A percentile compares a stretch with the other conserved stretches of the same genome.
phyloP scores from a whole-genome alignment of 2,888 invertebrate genomes.

The Homarus gammarus region DNA sequence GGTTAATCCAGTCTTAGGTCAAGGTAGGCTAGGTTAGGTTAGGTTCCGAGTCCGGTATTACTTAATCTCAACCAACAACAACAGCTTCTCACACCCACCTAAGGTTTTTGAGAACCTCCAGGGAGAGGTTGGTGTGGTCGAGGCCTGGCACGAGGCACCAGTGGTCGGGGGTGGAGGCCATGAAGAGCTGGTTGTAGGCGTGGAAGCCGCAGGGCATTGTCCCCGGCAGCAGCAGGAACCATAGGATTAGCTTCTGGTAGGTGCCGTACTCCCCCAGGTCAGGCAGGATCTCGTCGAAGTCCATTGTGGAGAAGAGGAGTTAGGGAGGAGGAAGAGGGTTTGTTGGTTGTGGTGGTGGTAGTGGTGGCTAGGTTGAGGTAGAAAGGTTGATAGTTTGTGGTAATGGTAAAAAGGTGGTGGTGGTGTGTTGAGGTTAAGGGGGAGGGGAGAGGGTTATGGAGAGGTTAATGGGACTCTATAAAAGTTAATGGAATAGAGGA shows the following conservation, averaged over 20 bases:
- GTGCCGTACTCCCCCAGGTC: constrained; percentile 76
- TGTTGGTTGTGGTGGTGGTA: not conserved
- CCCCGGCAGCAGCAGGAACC: constrained; percentile 77
- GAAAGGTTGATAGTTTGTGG: not conserved
- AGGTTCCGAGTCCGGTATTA: no score
- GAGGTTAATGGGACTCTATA: not conserved
- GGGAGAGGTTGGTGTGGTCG: constrained; percentile 77
- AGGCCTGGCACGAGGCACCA: constrained; percentile 78
- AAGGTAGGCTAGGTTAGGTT: no score
- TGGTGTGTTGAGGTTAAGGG: not conserved
- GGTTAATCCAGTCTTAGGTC: no score
- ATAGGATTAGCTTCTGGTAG: constrained; percentile 77
- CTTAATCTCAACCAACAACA: no score
- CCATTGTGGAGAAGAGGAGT: constrained; percentile 80
- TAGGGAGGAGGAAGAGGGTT: not conserved
- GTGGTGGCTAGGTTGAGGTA: no score
- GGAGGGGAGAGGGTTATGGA: not conserved
- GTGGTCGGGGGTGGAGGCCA: constrained; percentile 76
- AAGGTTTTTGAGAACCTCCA: constrained; percentile 18
- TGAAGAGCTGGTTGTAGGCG: constrained; percentile 76
- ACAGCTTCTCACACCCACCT: no score
- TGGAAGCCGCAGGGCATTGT: constrained; percentile 77
- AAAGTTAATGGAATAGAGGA: not conserved
- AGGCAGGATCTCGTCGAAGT: constrained; percentile 84
- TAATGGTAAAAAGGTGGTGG: not conserved